Percentiles rank a stretch among this genome's conserved stretches.
Conservation (phyloP, 2,797 vertebrate species). For the Ctenopoma kingsleyae region DNA sequence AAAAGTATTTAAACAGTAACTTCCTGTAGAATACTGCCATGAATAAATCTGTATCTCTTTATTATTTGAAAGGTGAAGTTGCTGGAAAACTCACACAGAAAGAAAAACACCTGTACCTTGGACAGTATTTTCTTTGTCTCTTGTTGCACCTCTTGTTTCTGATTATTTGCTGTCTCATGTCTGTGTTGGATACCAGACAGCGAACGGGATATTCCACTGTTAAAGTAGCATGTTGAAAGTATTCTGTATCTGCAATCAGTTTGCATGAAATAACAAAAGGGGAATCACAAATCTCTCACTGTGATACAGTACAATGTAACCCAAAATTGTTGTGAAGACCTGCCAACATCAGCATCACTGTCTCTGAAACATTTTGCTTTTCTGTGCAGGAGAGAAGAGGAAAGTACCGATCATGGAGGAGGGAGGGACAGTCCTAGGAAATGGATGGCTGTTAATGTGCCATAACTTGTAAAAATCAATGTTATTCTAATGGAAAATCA, state of each 20-base stretch:
- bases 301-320: constrained; percentile 10
- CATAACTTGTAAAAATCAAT: constrained; percentile 57
- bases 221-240: constrained; percentile 1
- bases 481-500: constrained; percentile 63
- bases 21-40: neutral
- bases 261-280: constrained; percentile 45
- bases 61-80: constrained; percentile 1
- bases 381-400: constrained; percentile 32
- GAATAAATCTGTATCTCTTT: neutral
- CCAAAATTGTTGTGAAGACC: constrained; percentile 34
- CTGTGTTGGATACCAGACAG: constrained; percentile 2
- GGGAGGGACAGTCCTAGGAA: constrained; percentile 50
- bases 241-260: constrained; percentile 32
- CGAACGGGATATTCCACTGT: constrained; percentile 10
- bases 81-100: constrained; percentile 7
- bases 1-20: neutral
- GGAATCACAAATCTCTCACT: constrained; percentile 39
- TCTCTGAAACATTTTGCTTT: constrained; percentile 32
- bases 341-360: constrained; percentile 64
- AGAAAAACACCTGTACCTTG: neutral
- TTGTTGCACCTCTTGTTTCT: constrained; percentile 16
- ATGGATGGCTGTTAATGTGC: constrained; percentile 64
- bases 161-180: constrained; percentile 10
- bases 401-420: constrained; percentile 37
- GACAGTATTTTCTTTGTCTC: constrained; percentile 23